Conservation (phyloP, 2,888 invertebrate genomes). For the Callimorpha dominula region DNA sequence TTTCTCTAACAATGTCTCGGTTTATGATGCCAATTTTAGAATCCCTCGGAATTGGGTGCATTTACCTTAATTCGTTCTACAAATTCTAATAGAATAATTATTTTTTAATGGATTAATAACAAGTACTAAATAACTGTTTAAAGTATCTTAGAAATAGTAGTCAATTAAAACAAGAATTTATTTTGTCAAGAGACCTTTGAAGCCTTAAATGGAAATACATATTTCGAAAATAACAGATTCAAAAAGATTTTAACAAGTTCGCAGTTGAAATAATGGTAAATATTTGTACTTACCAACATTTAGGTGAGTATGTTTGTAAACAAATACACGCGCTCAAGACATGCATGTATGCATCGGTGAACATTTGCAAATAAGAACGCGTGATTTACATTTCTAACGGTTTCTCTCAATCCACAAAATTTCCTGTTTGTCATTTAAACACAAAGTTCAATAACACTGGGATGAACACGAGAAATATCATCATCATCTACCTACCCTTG, state of each 20-base stretch:
- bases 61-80: too few species aligned
- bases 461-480: background rate
- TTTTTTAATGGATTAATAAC: too few species aligned
- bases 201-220: background rate
- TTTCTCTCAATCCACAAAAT: slow-evolving; percentile 12
- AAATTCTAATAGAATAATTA: too few species aligned
- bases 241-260: background rate
- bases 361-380: slow-evolving; percentile 36
- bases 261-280: slow-evolving; percentile 11
- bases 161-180: background rate
- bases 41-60: too few species aligned
- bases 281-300: slow-evolving; percentile 9
- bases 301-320: slow-evolving; percentile 19
- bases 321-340: slow-evolving; percentile 8
- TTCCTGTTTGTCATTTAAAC: slow-evolving; percentile 12
- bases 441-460: slow-evolving; percentile 15
- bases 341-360: slow-evolving; percentile 28
- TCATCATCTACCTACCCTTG: too few species aligned
- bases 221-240: background rate
- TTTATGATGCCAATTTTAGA: too few species aligned
- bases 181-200: background rate
- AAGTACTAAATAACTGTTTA: background rate
- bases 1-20: too few species aligned
- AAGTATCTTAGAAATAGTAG: background rate
- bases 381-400: slow-evolving; percentile 18